Percentiles rank a stretch among this genome's conserved stretches.
phyloP scores from a whole-genome alignment of 2,888 invertebrate genomes.

The Melanchra persicariae region DNA sequence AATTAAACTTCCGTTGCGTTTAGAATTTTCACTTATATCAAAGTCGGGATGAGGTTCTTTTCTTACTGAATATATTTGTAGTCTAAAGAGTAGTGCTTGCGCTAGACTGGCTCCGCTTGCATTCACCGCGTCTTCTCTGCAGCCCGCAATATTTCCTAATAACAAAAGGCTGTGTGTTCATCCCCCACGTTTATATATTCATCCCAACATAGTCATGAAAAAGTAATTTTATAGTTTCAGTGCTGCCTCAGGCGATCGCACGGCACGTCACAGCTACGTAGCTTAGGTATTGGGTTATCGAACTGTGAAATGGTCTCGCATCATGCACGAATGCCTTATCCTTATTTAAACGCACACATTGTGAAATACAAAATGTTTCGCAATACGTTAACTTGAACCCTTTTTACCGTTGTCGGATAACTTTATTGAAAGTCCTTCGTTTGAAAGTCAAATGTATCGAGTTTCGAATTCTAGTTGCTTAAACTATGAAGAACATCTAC shows the following conservation, averaged over 20 bases:
- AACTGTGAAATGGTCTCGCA: constrained; percentile 61
- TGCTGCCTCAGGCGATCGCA: constrained; percentile 36
- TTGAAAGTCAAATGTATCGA: constrained; percentile 51
- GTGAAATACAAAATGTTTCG: constrained; percentile 43
- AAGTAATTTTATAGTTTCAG: constrained; percentile 48
- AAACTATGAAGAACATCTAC: constrained; percentile 27
- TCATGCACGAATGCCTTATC: constrained; percentile 58
- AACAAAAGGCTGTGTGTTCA: constrained; percentile 34
- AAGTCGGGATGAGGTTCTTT: constrained; percentile 5
- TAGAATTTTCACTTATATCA: constrained; percentile 17
- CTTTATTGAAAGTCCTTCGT: constrained; percentile 42
- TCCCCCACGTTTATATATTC: constrained; percentile 30
- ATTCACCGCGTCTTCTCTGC: constrained; percentile 10
- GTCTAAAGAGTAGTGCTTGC: constrained; percentile 12
- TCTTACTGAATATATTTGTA: background rate
- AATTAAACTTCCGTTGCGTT: constrained; percentile 30
- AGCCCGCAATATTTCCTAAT: constrained; percentile 16
- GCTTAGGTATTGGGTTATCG: constrained; percentile 40
- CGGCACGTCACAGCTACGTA: constrained; percentile 17
- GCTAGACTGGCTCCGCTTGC: constrained; percentile 20
- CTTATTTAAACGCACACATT: constrained; percentile 53
- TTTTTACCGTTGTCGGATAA: constrained; percentile 40
- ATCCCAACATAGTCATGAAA: constrained; percentile 34
- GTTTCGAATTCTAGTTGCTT: constrained; percentile 26
- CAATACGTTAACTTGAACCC: constrained; percentile 36